Conservation (phyloP, 2,888 invertebrate species). For the Plebejus argus region DNA sequence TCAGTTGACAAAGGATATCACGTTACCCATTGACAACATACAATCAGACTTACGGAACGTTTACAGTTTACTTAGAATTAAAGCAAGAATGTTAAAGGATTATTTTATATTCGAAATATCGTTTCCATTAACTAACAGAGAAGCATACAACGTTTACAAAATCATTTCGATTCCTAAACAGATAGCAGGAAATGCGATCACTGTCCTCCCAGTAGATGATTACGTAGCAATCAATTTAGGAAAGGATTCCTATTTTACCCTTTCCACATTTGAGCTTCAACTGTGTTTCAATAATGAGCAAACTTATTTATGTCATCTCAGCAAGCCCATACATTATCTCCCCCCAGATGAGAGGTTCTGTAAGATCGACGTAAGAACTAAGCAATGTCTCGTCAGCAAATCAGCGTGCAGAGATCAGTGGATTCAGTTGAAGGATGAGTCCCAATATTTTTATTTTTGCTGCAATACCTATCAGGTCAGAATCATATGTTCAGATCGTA, state of each 20-base stretch:
- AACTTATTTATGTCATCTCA: too few species aligned
- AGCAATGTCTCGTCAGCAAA: constrained; percentile 1
- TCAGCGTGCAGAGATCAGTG: background rate
- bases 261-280: too few species aligned
- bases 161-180: constrained; percentile 7
- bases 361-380: background rate
- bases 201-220: too few species aligned
- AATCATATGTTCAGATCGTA: background rate
- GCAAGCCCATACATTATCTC: background rate
- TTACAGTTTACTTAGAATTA: background rate
- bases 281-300: too few species aligned
- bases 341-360: background rate
- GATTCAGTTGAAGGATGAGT: background rate
- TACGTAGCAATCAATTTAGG: too few species aligned
- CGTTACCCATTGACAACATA: constrained; percentile 8
- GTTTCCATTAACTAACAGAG: background rate
- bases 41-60: constrained; percentile 5
- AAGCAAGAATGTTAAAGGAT: background rate
- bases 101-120: constrained; percentile 5
- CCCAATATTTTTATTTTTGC: constrained; percentile 1
- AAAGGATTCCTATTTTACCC: too few species aligned
- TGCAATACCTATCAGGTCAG: background rate
- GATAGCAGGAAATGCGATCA: background rate
- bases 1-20: constrained; percentile 1
- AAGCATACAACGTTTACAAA: constrained; percentile 1